These are phyloP conservation scores for Sarcophaga carnaria DNA, from an alignment of 2,888 invertebrate genomes.

Conservation along the genomic window DNA sequence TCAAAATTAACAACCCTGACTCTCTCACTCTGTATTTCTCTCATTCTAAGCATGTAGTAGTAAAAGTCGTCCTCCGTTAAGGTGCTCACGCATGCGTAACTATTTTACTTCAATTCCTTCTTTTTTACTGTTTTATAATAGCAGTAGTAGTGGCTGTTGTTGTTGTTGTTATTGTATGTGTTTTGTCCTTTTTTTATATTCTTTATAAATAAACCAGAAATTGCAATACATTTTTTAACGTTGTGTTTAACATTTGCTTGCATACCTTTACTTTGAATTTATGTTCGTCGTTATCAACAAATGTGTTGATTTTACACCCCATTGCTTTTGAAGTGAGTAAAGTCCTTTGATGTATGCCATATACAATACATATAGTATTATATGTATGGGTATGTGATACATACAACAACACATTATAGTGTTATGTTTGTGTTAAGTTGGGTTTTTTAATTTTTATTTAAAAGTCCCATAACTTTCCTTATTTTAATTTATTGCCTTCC, in stretches of 20 bases:
- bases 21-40: slow-evolving; percentile 58
- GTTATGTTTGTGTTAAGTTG: slow-evolving; percentile 37
- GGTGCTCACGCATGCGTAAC: slow-evolving; percentile 72
- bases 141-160: slow-evolving; percentile 24
- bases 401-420: slow-evolving; percentile 21
- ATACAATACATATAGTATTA: background rate
- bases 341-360: slow-evolving; percentile 18
- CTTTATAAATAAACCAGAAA: slow-evolving; percentile 26
- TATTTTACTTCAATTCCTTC: slow-evolving; percentile 47
- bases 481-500: too few relatives aligned
- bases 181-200: slow-evolving; percentile 47
- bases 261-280: slow-evolving; percentile 36
- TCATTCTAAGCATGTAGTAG: background rate
- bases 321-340: slow-evolving; percentile 47
- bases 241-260: background rate
- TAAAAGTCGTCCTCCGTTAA: slow-evolving; percentile 57
- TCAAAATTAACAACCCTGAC: slow-evolving; percentile 66
- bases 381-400: slow-evolving; percentile 25
- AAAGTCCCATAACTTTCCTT: background rate
- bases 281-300: slow-evolving; percentile 43
- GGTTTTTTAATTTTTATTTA: slow-evolving; percentile 12
- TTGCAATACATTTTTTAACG: slow-evolving; percentile 55
- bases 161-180: slow-evolving; percentile 21
- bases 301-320: slow-evolving; percentile 66
- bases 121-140: slow-evolving; percentile 52